Conservation (phyloP, 2,888 invertebrate species). For the Parasteatoda lunata region DNA sequence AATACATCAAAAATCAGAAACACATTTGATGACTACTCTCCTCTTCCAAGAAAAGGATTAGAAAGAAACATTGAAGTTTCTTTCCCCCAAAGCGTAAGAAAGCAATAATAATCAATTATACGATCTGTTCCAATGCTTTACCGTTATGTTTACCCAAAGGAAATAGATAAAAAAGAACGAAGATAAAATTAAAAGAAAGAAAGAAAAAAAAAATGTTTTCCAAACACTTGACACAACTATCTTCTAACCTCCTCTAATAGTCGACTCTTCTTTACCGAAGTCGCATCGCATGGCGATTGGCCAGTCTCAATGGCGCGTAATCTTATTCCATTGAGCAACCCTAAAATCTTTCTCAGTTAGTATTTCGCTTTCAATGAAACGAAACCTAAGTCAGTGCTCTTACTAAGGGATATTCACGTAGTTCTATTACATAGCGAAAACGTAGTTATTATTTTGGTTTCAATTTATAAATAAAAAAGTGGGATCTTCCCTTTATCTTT, state of each 20-base stretch:
- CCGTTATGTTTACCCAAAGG: background rate
- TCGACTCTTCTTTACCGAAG: slow-evolving; percentile 57
- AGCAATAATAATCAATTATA: background rate
- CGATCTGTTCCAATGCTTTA: background rate
- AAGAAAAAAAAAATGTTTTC: background rate
- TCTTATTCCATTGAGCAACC: background rate
- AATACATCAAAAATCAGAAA: too few species aligned
- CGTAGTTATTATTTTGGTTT: background rate
- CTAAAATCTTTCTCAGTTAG: slow-evolving; percentile 26
- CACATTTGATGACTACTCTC: too few species aligned
- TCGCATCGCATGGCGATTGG: slow-evolving; percentile 48
- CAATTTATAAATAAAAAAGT: background rate
- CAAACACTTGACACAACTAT: background rate
- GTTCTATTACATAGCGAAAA: background rate
- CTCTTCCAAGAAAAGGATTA: too few species aligned
- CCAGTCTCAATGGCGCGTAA: slow-evolving; percentile 41
- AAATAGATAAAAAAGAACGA: background rate
- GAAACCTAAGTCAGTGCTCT: background rate
- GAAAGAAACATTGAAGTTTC: background rate
- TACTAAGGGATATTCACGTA: slow-evolving; percentile 25
- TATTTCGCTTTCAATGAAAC: slow-evolving; percentile 13
- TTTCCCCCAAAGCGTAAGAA: background rate
- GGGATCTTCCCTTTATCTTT: background rate
- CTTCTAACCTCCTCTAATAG: slow-evolving; percentile 32
- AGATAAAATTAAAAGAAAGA: background rate